Base-by-base conservation (phyloP, 2,113 vertebrate species). In the Oriolus oriolus region DNA sequence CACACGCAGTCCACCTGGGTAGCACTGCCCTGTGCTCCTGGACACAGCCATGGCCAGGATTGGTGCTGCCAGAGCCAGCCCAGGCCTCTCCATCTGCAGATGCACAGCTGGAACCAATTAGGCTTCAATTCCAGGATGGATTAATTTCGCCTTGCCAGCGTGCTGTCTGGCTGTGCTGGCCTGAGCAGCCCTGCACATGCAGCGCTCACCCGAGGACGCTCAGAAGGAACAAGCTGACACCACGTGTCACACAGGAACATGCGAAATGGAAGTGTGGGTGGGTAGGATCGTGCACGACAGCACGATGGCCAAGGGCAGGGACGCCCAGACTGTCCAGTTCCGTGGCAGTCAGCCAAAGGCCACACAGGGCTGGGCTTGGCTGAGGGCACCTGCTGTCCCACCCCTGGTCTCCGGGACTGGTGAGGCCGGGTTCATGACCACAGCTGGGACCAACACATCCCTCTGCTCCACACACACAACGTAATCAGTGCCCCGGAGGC, bases 1-100 rank as follows among this genome's bases (percentile, higher is more conserved):
- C 10, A 41, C 2, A 3, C 1, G 0, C 21, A 5, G 11, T 4
- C 41, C 10, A 3, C 7, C 0, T 22, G 60, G 52, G 28, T 65
- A 80, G 31, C 45, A 3, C 37, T 7, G 0, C 49, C 44, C n/a
- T 2, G 0, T 0, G 2, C 60, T 30, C 23, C 69, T 4, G 13
- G 42, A 21, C 49, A 33, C 10, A 35, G 28, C 35, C 19, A 12
- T 0, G 0, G 63, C 33, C 70, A 41, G 56, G 39, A 52, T 3
- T 0, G 0, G 44, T 10, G 17, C 56, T 54, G 69, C 45, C 60
- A 24, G 24, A 35, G 70, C n/a, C 65, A 57, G 45, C 6, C 41
- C 39, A 16, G 37, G 23, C 12, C 41, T 26, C n/a, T 33, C 42
- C 47, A 26, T 4, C 53, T 7, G 2, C 2, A 57, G 73, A 28